Base-by-base conservation (phyloP, 2,113 vertebrate species). In the Pleuronectes platessa region DNA sequence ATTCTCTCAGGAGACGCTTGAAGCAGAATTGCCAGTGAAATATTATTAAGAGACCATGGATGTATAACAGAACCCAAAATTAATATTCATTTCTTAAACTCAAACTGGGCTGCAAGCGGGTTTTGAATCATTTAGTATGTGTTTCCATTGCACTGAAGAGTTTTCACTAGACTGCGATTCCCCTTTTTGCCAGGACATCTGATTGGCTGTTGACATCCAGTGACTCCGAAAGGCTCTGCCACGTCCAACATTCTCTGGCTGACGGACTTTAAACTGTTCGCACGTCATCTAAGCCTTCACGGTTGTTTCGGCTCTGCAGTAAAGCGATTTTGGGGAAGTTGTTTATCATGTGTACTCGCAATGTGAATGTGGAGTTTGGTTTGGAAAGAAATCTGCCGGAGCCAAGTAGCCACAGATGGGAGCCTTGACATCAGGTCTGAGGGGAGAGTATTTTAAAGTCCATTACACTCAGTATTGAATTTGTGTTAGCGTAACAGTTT, bases 161-260 rank as follows among this genome's bases (percentile, higher is more conserved):
- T 1, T n/a, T 73, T 67, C 31, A 31, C 5, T 31, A 31, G 31
- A 31, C 5, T 31, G 31, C 6, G 11, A 2, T n/a, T 73, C 63
- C 5, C 42, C 35, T 62, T 53, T 69, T 45, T 10, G 20, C 60
- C 74, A 61, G 75, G 24, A 40, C 5, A 6, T 61, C 11, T 51
- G 67, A 83, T 79, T 59, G 51, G 40, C 72, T 53, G 67, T 60
- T 64, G 68, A 76, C 74, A 67, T 61, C 40, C 62, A 23, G 5
- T 12, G n/a, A 51, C 56, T 61, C 20, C 2, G 14, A 18, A 61
- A 51, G 18, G 18, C 27, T 51, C 37, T 49, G 53, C 71, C 68
- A 13, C 14, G 58, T 74, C 78, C 74, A 60, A 9, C 31, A 31
- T 37, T 75, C 23, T 72, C 77, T 81, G 65, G 72, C 72, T 58